phyloP scores from a whole-genome alignment of 2,888 invertebrate species.

The Ptilodon capucinus region DNA sequence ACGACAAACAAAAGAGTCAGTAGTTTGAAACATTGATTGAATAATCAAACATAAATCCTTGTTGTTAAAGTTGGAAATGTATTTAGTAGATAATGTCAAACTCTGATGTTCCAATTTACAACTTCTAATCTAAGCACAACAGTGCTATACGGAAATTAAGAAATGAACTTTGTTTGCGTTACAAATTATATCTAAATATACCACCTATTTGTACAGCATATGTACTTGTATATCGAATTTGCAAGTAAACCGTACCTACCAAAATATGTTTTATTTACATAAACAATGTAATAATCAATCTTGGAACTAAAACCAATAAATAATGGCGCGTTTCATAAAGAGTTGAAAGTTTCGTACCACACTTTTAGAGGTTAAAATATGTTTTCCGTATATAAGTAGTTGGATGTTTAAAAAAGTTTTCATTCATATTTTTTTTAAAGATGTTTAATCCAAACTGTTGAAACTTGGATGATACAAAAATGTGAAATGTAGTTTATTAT shows the following conservation, averaged over 20 bases:
- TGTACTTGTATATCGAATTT: too few species aligned
- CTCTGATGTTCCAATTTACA: conserved; percentile 20
- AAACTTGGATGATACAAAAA: conserved; percentile 26
- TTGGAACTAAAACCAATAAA: conserved; percentile 4
- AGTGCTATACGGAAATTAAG: conserved; percentile 11
- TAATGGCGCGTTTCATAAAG: conserved; percentile 5
- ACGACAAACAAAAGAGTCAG: conserved; percentile 25
- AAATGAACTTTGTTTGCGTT: conserved; percentile 13
- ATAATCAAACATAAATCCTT: conserved; percentile 11
- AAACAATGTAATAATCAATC: conserved; percentile 8
- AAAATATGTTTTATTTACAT: conserved; percentile 3
- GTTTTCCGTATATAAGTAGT: too few species aligned
- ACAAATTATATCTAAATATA: conserved; percentile 17
- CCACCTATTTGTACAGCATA: too few species aligned
- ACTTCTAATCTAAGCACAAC: conserved; percentile 11
- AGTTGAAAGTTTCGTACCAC: conserved; percentile 1
- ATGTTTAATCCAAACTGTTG: conserved; percentile 26
- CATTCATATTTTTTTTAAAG: neutral
- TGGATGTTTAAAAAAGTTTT: too few species aligned
- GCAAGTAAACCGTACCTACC: conserved; percentile 2
- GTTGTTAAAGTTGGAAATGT: conserved; percentile 10
- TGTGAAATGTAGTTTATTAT: conserved; percentile 42
- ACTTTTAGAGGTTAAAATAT: neutral
- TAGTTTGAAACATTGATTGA: conserved; percentile 12
- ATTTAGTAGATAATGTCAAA: neutral